Percentiles rank a stretch among this genome's conserved stretches.
These are phyloP conservation scores for Glaucomys volans DNA, from an alignment of 2,113 vertebrate genomes.

Conservation along the genomic window DNA sequence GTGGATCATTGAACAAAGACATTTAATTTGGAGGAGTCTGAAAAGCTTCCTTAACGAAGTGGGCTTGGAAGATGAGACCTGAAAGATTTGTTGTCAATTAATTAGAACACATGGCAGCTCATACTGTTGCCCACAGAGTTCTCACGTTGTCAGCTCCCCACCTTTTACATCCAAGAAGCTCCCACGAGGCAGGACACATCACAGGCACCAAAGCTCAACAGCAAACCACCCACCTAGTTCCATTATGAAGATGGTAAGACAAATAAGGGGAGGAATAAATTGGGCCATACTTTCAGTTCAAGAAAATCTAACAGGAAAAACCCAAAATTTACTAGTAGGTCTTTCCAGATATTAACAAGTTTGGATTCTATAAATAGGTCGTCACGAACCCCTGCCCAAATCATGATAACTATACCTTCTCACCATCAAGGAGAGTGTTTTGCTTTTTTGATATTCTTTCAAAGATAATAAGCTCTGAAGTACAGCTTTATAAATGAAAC, in stretches of 20 bases:
- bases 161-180: neutral
- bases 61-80: neutral
- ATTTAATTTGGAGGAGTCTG: neutral
- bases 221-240: constrained; percentile 30
- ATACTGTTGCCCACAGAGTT: neutral
- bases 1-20: neutral
- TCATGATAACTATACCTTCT: neutral
- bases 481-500: constrained; percentile 30
- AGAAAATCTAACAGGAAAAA: constrained; percentile 27
- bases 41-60: constrained; percentile 49
- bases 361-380: neutral
- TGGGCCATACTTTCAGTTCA: neutral
- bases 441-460: neutral
- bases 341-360: constrained; percentile 14
- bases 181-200: neutral
- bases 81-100: neutral
- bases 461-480: constrained; percentile 35
- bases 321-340: neutral
- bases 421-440: neutral
- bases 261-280: constrained; percentile 12
- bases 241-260: constrained; percentile 25
- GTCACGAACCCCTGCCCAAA: neutral
- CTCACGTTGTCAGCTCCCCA: neutral
- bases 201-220: neutral
- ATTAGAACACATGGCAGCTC: neutral